These are phyloP conservation scores for Heliconius melpomene DNA, from an alignment of 1,140 invertebrate species.

Conservation along the genomic window DNA sequence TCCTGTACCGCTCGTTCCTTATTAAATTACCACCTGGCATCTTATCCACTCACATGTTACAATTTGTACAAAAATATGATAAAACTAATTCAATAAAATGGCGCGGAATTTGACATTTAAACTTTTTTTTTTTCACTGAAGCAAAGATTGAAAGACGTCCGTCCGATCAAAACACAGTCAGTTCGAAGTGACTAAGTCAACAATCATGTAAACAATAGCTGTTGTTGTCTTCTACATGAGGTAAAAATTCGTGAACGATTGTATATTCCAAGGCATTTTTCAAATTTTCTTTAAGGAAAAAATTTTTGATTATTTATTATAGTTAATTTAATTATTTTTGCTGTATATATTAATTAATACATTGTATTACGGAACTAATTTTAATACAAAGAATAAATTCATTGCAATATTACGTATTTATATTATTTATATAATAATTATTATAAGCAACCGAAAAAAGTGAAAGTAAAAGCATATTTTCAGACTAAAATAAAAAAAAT, in stretches of 20 bases:
- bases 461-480: neutral
- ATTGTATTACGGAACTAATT: neutral
- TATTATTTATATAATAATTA: neutral
- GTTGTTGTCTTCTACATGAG: constrained; percentile 48
- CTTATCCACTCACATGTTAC: constrained; percentile 54
- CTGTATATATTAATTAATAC: neutral
- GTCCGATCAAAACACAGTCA: constrained; percentile 45
- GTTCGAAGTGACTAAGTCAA: constrained; percentile 67
- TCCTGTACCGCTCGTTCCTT: constrained; percentile 56
- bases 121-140: constrained; percentile 42
- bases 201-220: constrained; percentile 74
- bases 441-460: neutral
- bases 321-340: neutral
- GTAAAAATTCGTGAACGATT: constrained; percentile 18
- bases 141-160: constrained; percentile 41
- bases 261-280: neutral
- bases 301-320: neutral
- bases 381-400: neutral
- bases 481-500: neutral
- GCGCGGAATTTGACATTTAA: constrained; percentile 41
- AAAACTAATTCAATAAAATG: constrained; percentile 22
- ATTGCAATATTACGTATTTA: neutral
- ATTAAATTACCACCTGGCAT: constrained; percentile 65
- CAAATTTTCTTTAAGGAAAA: neutral
- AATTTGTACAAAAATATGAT: constrained; percentile 17